Base-by-base conservation (phyloP, 2,113 vertebrate genomes). In the Grammomys dolichurus region DNA sequence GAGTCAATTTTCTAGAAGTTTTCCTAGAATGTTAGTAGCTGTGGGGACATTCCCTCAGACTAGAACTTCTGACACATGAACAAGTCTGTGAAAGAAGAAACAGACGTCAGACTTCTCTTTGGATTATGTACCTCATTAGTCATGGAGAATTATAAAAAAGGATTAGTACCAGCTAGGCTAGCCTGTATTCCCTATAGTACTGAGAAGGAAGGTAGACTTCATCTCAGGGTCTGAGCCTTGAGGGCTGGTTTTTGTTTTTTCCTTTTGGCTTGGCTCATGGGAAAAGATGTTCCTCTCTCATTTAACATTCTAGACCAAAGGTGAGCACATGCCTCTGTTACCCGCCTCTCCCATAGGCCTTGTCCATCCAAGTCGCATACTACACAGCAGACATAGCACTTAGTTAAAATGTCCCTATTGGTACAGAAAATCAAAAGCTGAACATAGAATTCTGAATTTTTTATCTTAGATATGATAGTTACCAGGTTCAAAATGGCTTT, bases 291-390 rank as follows among this genome's bases (percentile, higher is more conserved):
- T 14, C 9, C 43, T 20, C 40, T 77, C 82, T 89, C 31, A 8
- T 14, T 80, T 72, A 4, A 28, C 72, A 33, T 26, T 54, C n/a
- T 43, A 54, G 69, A 16, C 14, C n/a, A 16, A 31, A 56, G 36
- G 40, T 28, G 24, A 60, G 31, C 40, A 5, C 4, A 3, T 0
- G 2, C 2, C 5, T 0, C 22, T 67, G 8, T 51, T 7, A 67
- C 3, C 54, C 1, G 51, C 20, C 33, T 36, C 56, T 24, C 24
- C 51, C 33, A 11, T 12, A 7, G 7, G 33, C 19, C 40, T 82
- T 77, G 19, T 24, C 54, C 60, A 5, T 19, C 81, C 46, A 48
- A n/a, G 65, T 43, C 67, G 33, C 14, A 17, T 5, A 31, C 60
- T 17, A 19, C 43, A 40, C 65, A 36, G 16, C 36, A 14, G 36